These are phyloP conservation scores for Branchipolynoe longqiensis DNA, from an alignment of 2,888 invertebrate genomes.

Conservation along the genomic window DNA sequence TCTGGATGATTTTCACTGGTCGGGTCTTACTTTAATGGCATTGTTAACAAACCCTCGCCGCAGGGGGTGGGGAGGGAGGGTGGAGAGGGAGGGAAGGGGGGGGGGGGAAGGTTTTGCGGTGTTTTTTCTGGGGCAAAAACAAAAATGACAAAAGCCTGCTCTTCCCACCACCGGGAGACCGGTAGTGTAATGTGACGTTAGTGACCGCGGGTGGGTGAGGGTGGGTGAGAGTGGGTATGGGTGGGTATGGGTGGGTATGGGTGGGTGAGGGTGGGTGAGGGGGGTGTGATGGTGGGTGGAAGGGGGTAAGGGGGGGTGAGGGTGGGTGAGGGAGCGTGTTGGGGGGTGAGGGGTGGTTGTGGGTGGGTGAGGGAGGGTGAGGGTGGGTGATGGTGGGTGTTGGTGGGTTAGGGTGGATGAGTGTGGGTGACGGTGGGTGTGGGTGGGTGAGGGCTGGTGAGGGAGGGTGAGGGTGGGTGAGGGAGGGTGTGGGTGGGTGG, in stretches of 20 bases:
- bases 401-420: no score
- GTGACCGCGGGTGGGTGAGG: no score
- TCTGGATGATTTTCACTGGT: no score
- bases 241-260: no score
- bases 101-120: constrained; percentile 32
- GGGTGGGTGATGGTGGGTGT: no score
- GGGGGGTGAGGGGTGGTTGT: neutral
- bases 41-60: constrained; percentile 26
- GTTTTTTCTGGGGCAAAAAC: constrained; percentile 28
- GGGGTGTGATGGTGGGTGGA: neutral
- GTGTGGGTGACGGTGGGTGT: no score
- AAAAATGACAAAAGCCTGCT: neutral
- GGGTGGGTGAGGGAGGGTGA: neutral
- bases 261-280: no score
- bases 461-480: neutral
- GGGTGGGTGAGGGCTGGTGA: no score
- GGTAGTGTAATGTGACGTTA: no score
- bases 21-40: constrained; percentile 9
- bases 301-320: neutral
- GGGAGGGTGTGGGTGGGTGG: neutral
- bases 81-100: no score
- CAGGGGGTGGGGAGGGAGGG: constrained; percentile 9
- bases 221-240: no score
- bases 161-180: no score
- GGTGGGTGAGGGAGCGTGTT: neutral